phyloP scores from a whole-genome alignment of 2,888 invertebrate species.

The Spisula solida region DNA sequence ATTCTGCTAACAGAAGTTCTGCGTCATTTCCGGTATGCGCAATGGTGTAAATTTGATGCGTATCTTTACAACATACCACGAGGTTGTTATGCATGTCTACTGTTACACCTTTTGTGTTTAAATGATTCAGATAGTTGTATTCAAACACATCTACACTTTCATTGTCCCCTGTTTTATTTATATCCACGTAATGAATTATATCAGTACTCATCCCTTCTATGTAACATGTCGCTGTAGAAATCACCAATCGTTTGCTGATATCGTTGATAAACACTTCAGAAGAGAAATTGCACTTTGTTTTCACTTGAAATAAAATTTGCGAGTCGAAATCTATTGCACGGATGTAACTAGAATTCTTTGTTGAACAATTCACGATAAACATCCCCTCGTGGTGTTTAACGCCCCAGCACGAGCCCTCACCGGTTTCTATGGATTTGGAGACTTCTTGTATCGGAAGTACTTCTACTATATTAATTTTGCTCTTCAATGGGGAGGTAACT shows the following conservation, averaged over 20 bases:
- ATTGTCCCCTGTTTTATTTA: conserved; percentile 12
- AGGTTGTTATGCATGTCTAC: conserved; percentile 51
- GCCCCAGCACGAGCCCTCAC: conserved; percentile 61
- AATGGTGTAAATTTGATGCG: conserved; percentile 65
- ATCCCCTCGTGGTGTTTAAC: conserved; percentile 49
- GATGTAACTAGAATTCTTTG: conserved; percentile 37
- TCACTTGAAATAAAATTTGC: conserved; percentile 47
- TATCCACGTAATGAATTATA: conserved; percentile 42
- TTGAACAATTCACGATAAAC: conserved; percentile 55
- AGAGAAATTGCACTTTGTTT: conserved; percentile 51
- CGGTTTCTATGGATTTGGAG: conserved; percentile 47
- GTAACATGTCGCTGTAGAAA: conserved; percentile 50
- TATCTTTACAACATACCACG: conserved; percentile 64
- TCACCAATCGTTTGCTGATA: neutral
- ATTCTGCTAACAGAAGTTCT: conserved; percentile 60
- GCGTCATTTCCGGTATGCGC: conserved; percentile 46
- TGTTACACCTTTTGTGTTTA: conserved; percentile 57
- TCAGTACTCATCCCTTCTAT: conserved; percentile 49
- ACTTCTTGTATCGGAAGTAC: conserved; percentile 36
- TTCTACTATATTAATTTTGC: conserved; percentile 55
- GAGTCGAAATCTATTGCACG: conserved; percentile 59
- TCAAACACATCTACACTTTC: conserved; percentile 28
- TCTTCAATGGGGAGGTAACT: conserved; percentile 49
- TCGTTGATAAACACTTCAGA: conserved; percentile 13
- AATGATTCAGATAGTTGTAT: conserved; percentile 62